These are phyloP conservation scores for Xenus cinereus DNA, from an alignment of 2,113 vertebrate genomes.

Conservation along the genomic window DNA sequence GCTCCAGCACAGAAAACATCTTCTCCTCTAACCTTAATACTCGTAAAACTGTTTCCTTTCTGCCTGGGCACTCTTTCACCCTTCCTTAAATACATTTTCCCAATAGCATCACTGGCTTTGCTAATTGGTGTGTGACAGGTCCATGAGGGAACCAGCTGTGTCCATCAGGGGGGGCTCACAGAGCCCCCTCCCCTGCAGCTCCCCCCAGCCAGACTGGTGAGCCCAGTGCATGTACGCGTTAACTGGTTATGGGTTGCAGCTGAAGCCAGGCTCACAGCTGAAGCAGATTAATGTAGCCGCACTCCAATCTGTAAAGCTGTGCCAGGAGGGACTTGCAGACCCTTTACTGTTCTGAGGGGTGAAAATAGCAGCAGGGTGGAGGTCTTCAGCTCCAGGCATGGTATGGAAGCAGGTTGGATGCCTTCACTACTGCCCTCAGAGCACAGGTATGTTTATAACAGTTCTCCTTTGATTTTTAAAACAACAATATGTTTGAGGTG, in stretches of 20 bases:
- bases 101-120: neutral
- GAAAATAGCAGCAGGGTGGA: rapidly evolving
- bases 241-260: neutral
- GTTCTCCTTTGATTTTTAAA: neutral
- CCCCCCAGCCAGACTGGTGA: neutral
- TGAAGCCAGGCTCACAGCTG: neutral
- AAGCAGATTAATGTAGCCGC: neutral
- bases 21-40: rapidly evolving
- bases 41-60: rapidly evolving
- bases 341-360: rapidly evolving
- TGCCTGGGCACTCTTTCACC: rapidly evolving
- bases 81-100: rapidly evolving
- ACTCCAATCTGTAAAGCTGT: neutral
- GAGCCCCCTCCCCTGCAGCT: neutral
- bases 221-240: rapidly evolving
- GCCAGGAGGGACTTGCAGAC: rapidly evolving
- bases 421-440: rapidly evolving
- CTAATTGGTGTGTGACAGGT: neutral
- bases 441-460: neutral
- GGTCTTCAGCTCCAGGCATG: rapidly evolving
- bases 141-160: rapidly evolving
- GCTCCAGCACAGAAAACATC: rapidly evolving
- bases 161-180: too few relatives aligned
- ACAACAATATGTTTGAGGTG: rapidly evolving
- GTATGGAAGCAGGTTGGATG: rapidly evolving